Conservation (phyloP, 2,888 invertebrate species). For the Xanthia icteritia region DNA sequence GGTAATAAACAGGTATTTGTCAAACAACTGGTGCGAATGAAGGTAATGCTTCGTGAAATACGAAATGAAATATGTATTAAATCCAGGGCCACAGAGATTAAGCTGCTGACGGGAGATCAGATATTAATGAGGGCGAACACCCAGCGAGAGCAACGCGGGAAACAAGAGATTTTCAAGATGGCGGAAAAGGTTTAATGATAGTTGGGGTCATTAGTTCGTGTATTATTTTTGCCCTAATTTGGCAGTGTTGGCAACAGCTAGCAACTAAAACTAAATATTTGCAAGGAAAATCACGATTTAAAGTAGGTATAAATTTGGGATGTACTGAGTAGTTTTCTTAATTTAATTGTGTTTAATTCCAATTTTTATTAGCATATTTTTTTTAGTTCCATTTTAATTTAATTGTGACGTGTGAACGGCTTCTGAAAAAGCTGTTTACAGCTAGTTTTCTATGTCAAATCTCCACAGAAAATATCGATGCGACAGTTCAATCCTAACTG, state of each 20-base stretch:
- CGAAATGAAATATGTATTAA: constrained; percentile 90
- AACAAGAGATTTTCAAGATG: constrained; percentile 24
- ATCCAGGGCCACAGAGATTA: constrained; percentile 84
- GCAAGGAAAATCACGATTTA: background rate
- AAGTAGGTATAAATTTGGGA: background rate
- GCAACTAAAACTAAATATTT: background rate
- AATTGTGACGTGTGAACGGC: background rate
- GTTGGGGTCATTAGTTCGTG: constrained; percentile 18
- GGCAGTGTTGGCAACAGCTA: background rate
- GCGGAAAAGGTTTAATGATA: constrained; percentile 21
- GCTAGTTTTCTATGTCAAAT: background rate
- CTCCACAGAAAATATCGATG: background rate
- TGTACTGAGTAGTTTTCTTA: background rate
- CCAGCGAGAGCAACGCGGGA: constrained; percentile 66
- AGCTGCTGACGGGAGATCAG: constrained; percentile 80
- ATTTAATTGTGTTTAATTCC: background rate
- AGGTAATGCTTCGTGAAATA: constrained; percentile 84
- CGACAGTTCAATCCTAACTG: background rate
- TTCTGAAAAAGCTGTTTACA: background rate
- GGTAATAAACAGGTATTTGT: constrained; percentile 85
- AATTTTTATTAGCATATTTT: background rate
- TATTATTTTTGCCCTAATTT: constrained; percentile 17
- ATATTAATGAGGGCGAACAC: constrained; percentile 76
- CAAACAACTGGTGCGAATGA: constrained; percentile 78
- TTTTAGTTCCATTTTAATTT: background rate